Percentiles rank a stretch among this genome's conserved stretches.
Conservation (phyloP, 2,113 vertebrate genomes). For the Ceratotherium simum region DNA sequence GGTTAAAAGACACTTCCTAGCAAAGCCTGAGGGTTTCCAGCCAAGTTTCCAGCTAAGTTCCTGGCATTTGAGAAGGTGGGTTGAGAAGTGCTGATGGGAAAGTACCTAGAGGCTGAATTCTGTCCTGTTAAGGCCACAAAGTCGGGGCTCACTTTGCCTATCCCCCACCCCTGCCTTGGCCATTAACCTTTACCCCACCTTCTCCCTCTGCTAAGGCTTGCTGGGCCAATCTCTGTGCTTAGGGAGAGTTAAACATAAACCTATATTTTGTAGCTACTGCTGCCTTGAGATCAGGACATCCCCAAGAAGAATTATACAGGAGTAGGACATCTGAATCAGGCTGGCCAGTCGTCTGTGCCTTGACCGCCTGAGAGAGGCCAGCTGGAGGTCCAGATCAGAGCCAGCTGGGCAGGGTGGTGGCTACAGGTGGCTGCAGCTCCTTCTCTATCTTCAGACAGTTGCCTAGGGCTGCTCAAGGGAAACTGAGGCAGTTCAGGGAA, state of each 20-base stretch:
- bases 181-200: neutral
- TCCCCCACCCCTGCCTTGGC: neutral
- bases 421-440: neutral
- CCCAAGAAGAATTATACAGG: neutral
- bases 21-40: neutral
- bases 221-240: neutral
- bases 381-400: neutral
- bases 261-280: neutral
- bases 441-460: neutral
- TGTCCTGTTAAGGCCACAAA: neutral
- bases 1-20: slow-evolving; percentile 25
- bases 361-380: neutral
- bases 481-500: neutral
- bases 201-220: neutral
- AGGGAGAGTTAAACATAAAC: neutral
- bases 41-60: neutral
- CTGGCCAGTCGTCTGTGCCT: neutral
- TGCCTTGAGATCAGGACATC: neutral
- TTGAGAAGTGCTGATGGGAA: neutral
- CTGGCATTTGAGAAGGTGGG: neutral
- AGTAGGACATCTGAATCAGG: neutral
- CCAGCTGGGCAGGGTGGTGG: neutral
- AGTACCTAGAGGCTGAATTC: neutral
- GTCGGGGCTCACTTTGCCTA: neutral
- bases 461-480: neutral